Base-by-base conservation (phyloP, 2,113 vertebrate species). In the Nasalis larvatus region DNA sequence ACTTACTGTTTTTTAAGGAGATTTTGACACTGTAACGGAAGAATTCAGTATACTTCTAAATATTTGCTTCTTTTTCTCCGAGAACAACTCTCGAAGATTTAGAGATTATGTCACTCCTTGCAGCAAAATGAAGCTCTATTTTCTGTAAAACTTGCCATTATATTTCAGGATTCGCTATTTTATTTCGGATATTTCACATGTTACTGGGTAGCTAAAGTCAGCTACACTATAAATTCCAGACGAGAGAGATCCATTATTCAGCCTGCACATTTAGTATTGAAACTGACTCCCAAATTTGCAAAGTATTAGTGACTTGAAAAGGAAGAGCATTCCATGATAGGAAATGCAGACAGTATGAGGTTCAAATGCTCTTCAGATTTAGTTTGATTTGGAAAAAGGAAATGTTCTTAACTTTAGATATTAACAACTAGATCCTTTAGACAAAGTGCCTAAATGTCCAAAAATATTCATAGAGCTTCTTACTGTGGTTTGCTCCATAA, bases 71-170 rank as follows among this genome's bases (percentile, higher is more conserved):
- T 82, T 92, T 69, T 80, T 94, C 86, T 95, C 63, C 56, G 77
- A 96, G n/a, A 93, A 82, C 14, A 89, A 45, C 69, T 89, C n/a
- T 8, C 56, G 73, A 49, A 85, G 25, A 11, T 2, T 89, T 58
- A 84, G 49, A 74, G 21, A 95, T 91, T 80, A 52, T 91, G 40
- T 69, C 83, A 32, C 52, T 89, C 63, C 45, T 85, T 74, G 30
- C 21, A 88, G 6, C 82, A 87, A 47, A 95, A 82, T 90, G 71
- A 96, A 78, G 92, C 45, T 69, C 52, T 92, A 6, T 45, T 91
- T n/a, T 77, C 37, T 97, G 32, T 27, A 93, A 87, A 95, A 94
- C 21, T 47, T 92, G 81, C 30, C 8, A 89, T 63, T 97, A 86
- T 78, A 78, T 77, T 91, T 52, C 63, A 94, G 54, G 17, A 85